Evolutionary conservation across 2,888 invertebrate species (phyloP).

Genomic region (Folsomia manolachei): DNA sequence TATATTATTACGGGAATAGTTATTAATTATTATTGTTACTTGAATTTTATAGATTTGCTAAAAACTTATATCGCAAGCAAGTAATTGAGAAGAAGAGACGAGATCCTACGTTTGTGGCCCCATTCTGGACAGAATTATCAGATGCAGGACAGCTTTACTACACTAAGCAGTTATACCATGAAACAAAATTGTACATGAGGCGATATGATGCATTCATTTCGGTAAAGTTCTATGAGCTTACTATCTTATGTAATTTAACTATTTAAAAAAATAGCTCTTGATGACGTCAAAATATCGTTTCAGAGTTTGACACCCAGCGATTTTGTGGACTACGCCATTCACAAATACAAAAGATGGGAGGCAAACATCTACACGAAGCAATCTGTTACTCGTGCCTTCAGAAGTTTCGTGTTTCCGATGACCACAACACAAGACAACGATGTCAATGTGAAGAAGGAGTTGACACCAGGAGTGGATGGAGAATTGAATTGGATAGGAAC

Average conservation of each 20-base stretch:
- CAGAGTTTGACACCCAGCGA: conserved; percentile 44
- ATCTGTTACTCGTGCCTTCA: neutral
- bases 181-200: conserved; percentile 28
- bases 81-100: conserved; percentile 11
- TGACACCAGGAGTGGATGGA: neutral
- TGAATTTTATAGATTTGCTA: conserved; percentile 27
- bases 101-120: neutral
- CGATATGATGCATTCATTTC: conserved; percentile 40
- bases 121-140: conserved; percentile 30
- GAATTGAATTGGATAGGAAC: neutral
- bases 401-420: conserved; percentile 12
- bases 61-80: conserved; percentile 15
- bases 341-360: conserved; percentile 24
- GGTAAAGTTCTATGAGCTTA: conserved; percentile 20
- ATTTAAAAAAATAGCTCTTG: too few relatives aligned
- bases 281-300: too few relatives aligned
- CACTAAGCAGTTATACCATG: conserved; percentile 35
- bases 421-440: neutral
- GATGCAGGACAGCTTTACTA: conserved; percentile 29
- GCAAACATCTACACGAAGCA: neutral
- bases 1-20: neutral
- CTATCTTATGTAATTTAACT: conserved; percentile 1
- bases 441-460: neutral
- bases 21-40: conserved; percentile 8
- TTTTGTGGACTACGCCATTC: conserved; percentile 33